A percentile compares a stretch with the other conserved stretches of the same genome.
These are phyloP conservation scores for Syngnathus typhle DNA, from an alignment of 2,113 vertebrate genomes.

Conservation along the genomic window DNA sequence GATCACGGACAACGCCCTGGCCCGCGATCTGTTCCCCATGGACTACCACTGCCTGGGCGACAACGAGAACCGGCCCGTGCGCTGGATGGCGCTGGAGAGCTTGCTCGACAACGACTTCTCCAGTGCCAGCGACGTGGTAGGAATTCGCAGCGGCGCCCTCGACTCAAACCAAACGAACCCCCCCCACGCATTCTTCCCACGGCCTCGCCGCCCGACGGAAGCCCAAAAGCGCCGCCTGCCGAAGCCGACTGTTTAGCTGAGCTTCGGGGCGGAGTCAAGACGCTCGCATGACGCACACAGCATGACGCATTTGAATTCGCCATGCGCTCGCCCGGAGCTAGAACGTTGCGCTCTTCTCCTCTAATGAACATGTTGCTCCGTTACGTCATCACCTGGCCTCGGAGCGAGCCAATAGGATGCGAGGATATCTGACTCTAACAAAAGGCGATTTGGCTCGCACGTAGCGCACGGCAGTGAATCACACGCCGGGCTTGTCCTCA, in stretches of 20 bases:
- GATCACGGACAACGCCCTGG: conserved; percentile 95
- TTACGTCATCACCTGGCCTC: not conserved
- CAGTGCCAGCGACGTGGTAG: conserved; percentile 95
- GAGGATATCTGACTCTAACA: not conserved
- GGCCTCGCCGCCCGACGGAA: conserved; percentile 16
- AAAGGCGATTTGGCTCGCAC: not conserved
- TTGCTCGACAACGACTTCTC: conserved; percentile 97
- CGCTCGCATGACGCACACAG: not conserved
- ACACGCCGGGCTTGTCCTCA: conserved; percentile 9
- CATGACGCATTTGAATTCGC: not conserved
- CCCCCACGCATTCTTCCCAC: conserved; percentile 36
- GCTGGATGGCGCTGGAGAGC: conserved; percentile 98
- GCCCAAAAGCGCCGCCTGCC: not conserved
- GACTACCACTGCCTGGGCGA: conserved; percentile 98
- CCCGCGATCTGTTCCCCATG: conserved; percentile 98
- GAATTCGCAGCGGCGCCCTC: conserved; percentile 33
- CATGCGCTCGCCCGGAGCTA: not conserved
- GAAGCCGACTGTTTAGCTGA: not conserved
- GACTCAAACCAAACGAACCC: conserved; percentile 23
- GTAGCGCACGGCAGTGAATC: not conserved
- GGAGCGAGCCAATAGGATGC: not conserved
- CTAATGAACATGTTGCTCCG: not conserved
- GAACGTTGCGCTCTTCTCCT: not conserved
- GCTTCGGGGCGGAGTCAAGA: not conserved
- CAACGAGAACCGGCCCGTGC: conserved; percentile 93